phyloP scores from a whole-genome alignment of 2,797 vertebrate species.

The Thripadectes ignobilis region DNA sequence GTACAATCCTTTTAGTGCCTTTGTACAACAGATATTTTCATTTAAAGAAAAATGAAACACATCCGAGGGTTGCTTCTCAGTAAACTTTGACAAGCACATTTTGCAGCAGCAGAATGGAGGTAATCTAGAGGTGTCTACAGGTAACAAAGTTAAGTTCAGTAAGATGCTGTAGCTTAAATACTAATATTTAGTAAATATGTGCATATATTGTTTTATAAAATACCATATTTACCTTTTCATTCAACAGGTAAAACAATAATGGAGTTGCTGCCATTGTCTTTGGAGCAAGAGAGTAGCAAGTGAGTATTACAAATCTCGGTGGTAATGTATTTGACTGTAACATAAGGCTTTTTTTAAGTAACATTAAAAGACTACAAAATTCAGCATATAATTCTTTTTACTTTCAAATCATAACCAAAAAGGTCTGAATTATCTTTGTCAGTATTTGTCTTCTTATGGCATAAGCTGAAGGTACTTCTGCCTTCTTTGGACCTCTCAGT shows the following conservation, averaged over 20 bases:
- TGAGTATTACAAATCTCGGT: constrained; percentile 18
- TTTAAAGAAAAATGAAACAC: background rate
- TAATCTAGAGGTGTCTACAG: background rate
- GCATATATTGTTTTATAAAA: background rate
- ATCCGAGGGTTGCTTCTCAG: background rate
- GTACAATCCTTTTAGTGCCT: background rate
- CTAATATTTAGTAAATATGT: background rate
- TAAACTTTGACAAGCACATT: background rate
- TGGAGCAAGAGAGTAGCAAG: constrained; percentile 67
- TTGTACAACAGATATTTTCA: background rate
- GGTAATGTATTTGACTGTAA: background rate
- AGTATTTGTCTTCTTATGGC: background rate
- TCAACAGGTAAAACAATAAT: constrained; percentile 58
- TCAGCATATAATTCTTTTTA: background rate
- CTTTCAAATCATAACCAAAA: background rate
- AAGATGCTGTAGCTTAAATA: background rate
- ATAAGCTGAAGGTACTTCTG: background rate
- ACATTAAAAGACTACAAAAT: background rate
- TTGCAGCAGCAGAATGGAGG: background rate
- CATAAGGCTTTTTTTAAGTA: background rate
- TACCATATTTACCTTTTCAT: constrained; percentile 50
- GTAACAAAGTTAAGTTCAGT: background rate
- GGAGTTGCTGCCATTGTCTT: constrained; percentile 78
- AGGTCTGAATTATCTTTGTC: background rate
- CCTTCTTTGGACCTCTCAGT: background rate